phyloP scores from a whole-genome alignment of 2,888 invertebrate species.

The Meiosimyza decipiens region DNA sequence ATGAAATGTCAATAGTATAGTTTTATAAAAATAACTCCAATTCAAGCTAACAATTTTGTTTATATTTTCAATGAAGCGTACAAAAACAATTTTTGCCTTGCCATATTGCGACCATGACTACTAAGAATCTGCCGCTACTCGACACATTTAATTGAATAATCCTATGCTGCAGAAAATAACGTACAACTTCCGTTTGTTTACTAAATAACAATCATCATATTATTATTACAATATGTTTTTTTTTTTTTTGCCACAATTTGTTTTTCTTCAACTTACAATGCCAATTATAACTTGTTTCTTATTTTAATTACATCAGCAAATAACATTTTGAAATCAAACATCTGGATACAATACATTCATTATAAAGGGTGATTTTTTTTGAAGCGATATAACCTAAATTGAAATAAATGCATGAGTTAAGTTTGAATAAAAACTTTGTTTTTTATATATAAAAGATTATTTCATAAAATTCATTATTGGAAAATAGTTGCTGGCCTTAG shows the following conservation, averaged over 20 bases:
- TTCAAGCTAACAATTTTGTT: neutral
- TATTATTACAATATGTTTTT: constrained; percentile 4
- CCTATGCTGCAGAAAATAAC: neutral
- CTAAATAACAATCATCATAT: constrained; percentile 25
- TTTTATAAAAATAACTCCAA: neutral
- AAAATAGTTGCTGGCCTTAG: too few relatives aligned
- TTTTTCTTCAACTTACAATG: neutral
- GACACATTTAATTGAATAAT: neutral
- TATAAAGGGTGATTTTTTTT: too few relatives aligned
- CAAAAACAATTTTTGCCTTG: neutral
- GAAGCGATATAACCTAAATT: too few relatives aligned
- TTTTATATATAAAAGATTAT: too few relatives aligned
- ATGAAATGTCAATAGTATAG: too few relatives aligned
- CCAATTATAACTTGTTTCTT: neutral
- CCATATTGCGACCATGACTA: constrained; percentile 20
- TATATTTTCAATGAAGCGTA: neutral
- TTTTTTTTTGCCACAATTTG: constrained; percentile 7
- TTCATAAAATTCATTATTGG: too few relatives aligned
- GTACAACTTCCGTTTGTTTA: constrained; percentile 27
- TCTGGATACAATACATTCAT: too few relatives aligned
- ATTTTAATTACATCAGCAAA: too few relatives aligned
- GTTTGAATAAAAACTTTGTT: too few relatives aligned
- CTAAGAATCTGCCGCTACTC: neutral
- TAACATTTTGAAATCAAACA: too few relatives aligned
- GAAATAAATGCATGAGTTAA: too few relatives aligned